Evolutionary conservation across 1,140 invertebrate genomes (phyloP).

Genomic region (Drosophila mayri): DNA sequence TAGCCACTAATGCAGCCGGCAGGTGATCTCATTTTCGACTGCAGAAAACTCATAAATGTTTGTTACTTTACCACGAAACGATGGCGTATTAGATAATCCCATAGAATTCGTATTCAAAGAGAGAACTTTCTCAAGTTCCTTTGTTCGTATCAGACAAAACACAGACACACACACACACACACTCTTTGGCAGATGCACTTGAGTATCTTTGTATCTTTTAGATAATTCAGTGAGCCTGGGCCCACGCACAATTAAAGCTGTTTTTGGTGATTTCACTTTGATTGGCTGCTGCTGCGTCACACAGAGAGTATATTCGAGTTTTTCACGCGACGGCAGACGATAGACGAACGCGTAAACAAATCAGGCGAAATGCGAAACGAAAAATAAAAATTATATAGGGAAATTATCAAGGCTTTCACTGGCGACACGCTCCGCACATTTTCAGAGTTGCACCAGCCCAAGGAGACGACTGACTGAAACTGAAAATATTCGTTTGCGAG

Average conservation of each 20-base stretch:
- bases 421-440: constrained; percentile 72
- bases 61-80: constrained; percentile 31
- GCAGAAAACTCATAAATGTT: constrained; percentile 61
- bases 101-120: constrained; percentile 29
- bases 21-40: constrained; percentile 62
- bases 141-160: constrained; percentile 44
- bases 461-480: constrained; percentile 80
- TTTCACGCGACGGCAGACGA: constrained; percentile 14
- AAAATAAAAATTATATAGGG: constrained; percentile 46
- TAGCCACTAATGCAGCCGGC: constrained; percentile 19
- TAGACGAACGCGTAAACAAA: constrained; percentile 48
- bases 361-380: constrained; percentile 51
- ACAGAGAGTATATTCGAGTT: constrained; percentile 24
- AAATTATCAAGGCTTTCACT: constrained; percentile 55
- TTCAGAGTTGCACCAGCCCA: constrained; percentile 81
- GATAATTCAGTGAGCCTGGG: constrained; percentile 42
- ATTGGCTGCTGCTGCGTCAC: constrained; percentile 40
- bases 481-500: constrained; percentile 52
- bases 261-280: constrained; percentile 33
- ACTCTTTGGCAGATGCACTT: constrained; percentile 40
- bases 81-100: constrained; percentile 56
- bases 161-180: constrained; percentile 11
- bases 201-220: constrained; percentile 44
- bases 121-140: constrained; percentile 34
- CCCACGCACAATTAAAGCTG: constrained; percentile 58